A percentile compares a stretch with the other conserved stretches of the same genome.
phyloP scores from a whole-genome alignment of 1,140 invertebrate genomes.

The Drosophila baimaii region DNA sequence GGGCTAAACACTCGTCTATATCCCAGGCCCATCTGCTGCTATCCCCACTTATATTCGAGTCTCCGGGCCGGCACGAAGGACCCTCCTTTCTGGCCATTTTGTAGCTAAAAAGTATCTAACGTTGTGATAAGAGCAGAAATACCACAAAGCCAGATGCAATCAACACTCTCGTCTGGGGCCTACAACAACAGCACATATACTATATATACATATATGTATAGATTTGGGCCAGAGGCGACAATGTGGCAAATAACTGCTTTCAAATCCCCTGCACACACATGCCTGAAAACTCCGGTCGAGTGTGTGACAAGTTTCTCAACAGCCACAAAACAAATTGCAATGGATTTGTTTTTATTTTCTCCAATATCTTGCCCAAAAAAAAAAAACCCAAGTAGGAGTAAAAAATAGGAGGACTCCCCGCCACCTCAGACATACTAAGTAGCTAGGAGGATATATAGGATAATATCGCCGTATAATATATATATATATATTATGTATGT shows the following conservation, averaged over 20 bases:
- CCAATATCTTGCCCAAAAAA: conserved; percentile 39
- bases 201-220: neutral
- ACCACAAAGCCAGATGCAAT: conserved; percentile 69
- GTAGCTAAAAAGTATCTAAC: conserved; percentile 67
- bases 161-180: conserved; percentile 58
- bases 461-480: conserved; percentile 37
- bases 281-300: conserved; percentile 60
- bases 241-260: conserved; percentile 76
- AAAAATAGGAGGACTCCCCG: neutral
- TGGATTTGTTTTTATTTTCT: conserved; percentile 70
- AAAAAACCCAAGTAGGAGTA: conserved; percentile 5
- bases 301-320: conserved; percentile 74
- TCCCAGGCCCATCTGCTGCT: conserved; percentile 15
- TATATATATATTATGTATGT: conserved; percentile 19
- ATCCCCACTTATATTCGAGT: conserved; percentile 4
- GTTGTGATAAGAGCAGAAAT: conserved; percentile 48
- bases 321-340: conserved; percentile 71
- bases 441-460: conserved; percentile 37
- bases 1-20: conserved; percentile 46
- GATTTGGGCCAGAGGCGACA: conserved; percentile 52
- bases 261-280: conserved; percentile 27
- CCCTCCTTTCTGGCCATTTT: conserved; percentile 53
- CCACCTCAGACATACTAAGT: conserved; percentile 44
- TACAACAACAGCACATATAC: conserved; percentile 19
- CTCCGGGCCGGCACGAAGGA: conserved; percentile 7